These are phyloP conservation scores for Aurelia coerulea DNA, from an alignment of 30 jellyfish, hydroid and myxozoan species.

Conservation along the genomic window DNA sequence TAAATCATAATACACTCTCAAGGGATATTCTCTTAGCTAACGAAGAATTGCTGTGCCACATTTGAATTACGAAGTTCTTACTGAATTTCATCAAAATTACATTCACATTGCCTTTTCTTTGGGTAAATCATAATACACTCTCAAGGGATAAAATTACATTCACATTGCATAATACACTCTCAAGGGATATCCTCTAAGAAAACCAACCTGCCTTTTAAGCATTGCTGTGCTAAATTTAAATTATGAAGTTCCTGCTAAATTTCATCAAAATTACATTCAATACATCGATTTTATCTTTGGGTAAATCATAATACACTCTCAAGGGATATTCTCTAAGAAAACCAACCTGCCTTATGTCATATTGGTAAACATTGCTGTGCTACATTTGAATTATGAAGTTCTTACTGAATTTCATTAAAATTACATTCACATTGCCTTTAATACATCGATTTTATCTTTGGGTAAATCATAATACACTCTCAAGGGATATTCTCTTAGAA, in stretches of 20 bases:
- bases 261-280: too few species aligned
- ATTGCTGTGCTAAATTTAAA: constrained; percentile 71
- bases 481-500: constrained; percentile 50
- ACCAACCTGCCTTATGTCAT: constrained; percentile 40
- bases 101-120: not conserved
- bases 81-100: too few species aligned
- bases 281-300: constrained; percentile 22
- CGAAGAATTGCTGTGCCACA: constrained; percentile 82
- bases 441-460: not conserved
- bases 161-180: constrained; percentile 58
- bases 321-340: constrained; percentile 56
- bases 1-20: too few species aligned
- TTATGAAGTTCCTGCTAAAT: too few species aligned
- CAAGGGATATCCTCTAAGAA: constrained; percentile 47
- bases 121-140: constrained; percentile 91
- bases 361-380: constrained; percentile 75
- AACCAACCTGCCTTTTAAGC: constrained; percentile 44
- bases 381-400: not conserved
- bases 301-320: constrained; percentile 83
- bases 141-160: too few species aligned
- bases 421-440: too few species aligned
- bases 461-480: constrained; percentile 89
- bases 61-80: too few species aligned
- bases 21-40: too few species aligned
- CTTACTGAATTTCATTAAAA: too few species aligned